phyloP scores from a whole-genome alignment of 2,888 invertebrate genomes.

The Nomada fucata region DNA sequence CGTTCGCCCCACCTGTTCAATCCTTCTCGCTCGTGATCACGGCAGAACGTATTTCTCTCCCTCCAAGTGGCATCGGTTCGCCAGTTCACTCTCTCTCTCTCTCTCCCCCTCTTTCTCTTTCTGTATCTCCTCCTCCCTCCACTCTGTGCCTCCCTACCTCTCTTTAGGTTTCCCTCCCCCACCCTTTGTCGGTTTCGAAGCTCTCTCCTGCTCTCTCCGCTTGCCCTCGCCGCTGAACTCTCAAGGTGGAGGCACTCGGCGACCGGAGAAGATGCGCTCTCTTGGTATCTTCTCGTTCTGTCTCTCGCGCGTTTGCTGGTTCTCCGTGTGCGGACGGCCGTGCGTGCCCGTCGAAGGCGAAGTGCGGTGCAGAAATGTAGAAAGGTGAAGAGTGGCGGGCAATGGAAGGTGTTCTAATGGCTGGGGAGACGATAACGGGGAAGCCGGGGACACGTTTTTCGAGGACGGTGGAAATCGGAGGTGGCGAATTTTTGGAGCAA shows the following conservation, averaged over 20 bases:
- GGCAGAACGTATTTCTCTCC: conserved; percentile 61
- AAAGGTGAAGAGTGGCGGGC: conserved; percentile 59
- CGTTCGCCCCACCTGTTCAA: conserved; percentile 40
- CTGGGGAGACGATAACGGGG: conserved; percentile 15
- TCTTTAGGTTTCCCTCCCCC: neutral
- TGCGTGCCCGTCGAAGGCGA: neutral
- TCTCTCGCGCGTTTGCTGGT: conserved; percentile 50
- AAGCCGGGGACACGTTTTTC: neutral
- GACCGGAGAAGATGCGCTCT: conserved; percentile 65
- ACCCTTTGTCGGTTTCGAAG: neutral
- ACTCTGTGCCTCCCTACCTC: conserved; percentile 24
- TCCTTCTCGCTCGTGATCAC: conserved; percentile 46
- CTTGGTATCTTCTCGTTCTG: conserved; percentile 55
- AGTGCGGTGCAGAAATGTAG: neutral
- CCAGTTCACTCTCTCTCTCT: conserved; percentile 16
- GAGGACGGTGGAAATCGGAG: neutral
- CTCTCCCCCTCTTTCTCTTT: conserved; percentile 17
- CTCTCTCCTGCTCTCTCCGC: conserved; percentile 30
- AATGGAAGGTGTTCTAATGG: conserved; percentile 61
- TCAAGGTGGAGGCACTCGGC: conserved; percentile 67
- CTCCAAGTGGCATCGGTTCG: conserved; percentile 18
- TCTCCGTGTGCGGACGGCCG: conserved; percentile 28
- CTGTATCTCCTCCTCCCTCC: conserved; percentile 8
- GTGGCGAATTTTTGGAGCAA: neutral
- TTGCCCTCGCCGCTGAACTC: conserved; percentile 57